Evolutionary conservation across 2,797 vertebrate genomes (phyloP).

Genomic region (Lerista edwardsae): DNA sequence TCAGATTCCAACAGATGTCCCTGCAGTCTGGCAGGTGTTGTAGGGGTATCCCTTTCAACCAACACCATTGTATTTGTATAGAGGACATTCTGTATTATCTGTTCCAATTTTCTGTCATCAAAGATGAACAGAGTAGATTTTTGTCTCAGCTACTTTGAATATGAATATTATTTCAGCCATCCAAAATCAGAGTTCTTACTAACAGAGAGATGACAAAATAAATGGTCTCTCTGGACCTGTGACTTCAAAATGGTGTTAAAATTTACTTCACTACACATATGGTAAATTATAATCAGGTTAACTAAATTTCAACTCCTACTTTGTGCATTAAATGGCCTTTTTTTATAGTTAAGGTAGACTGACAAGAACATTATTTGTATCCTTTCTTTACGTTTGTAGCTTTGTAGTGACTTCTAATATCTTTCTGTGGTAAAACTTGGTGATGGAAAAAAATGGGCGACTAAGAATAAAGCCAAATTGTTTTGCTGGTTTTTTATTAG

Average conservation of each 20-base stretch:
- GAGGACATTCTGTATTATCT: neutral
- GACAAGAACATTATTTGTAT: neutral
- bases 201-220: neutral
- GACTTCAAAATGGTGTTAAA: neutral
- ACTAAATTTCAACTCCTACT: neutral
- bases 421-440: neutral
- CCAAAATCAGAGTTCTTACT: neutral
- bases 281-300: neutral
- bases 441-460: neutral
- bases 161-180: neutral
- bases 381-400: neutral
- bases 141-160: neutral
- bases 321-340: neutral
- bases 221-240: neutral
- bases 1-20: neutral
- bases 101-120: neutral
- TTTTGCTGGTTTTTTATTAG: neutral
- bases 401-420: neutral
- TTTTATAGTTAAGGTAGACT: neutral
- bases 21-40: neutral
- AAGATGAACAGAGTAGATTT: neutral
- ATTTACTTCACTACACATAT: neutral
- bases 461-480: neutral
- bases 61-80: neutral
- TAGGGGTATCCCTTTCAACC: neutral